Percentiles rank a stretch among this genome's conserved stretches.
These are phyloP conservation scores for Lordiphosa mommai DNA, from an alignment of 1,140 invertebrate species.

Conservation along the genomic window DNA sequence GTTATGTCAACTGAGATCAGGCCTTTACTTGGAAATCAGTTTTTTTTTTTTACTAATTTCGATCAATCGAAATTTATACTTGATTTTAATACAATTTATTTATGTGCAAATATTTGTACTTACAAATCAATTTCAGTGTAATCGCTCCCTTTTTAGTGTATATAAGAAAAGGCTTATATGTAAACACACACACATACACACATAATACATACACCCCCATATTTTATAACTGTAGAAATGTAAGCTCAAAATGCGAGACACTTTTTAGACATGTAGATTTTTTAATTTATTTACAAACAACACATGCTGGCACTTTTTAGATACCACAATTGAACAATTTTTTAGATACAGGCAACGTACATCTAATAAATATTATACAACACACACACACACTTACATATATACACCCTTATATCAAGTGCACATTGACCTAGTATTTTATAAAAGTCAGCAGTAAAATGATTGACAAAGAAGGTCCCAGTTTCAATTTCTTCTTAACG, in stretches of 20 bases:
- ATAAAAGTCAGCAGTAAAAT: constrained; percentile 16
- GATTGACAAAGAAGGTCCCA: constrained; percentile 33
- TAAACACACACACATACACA: constrained; percentile 26
- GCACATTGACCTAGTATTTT: constrained; percentile 27
- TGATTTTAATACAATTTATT: not conserved
- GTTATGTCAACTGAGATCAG: too few relatives aligned
- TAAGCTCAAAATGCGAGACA: constrained; percentile 61
- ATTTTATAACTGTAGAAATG: constrained; percentile 64
- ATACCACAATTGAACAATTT: constrained; percentile 34
- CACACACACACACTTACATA: constrained; percentile 9
- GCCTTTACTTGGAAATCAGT: too few relatives aligned
- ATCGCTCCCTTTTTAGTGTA: constrained; percentile 34
- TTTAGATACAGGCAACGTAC: constrained; percentile 21
- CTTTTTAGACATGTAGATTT: constrained; percentile 54
- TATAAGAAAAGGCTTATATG: constrained; percentile 35
- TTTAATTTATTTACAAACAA: constrained; percentile 60
- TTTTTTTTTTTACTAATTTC: not conserved
- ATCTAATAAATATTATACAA: constrained; percentile 28
- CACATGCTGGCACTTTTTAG: constrained; percentile 45
- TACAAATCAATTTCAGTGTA: not conserved
- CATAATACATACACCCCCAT: constrained; percentile 21
- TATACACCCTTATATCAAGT: constrained; percentile 8
- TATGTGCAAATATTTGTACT: constrained; percentile 9
- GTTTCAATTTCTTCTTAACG: constrained; percentile 42
- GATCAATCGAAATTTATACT: too few relatives aligned